A percentile compares a stretch with the other conserved stretches of the same genome.
phyloP scores from a whole-genome alignment of 2,888 invertebrate species.

The Emesis furor region DNA sequence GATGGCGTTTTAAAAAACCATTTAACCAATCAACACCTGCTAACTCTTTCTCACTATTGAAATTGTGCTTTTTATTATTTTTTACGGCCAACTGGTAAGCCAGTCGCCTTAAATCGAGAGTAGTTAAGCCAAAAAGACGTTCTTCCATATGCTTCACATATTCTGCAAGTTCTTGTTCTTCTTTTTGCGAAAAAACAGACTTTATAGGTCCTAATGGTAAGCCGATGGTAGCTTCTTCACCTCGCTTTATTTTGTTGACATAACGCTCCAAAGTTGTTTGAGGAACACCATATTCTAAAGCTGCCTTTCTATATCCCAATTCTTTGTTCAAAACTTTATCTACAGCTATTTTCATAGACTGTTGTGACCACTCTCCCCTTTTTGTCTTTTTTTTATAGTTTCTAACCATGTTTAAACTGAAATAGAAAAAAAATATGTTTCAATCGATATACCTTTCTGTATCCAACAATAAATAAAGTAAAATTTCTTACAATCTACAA shows the following conservation, averaged over 20 bases:
- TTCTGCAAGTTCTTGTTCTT: slow-evolving; percentile 68
- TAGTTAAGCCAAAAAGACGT: slow-evolving; percentile 68
- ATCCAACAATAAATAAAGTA: slow-evolving; percentile 14
- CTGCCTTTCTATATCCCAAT: slow-evolving; percentile 66
- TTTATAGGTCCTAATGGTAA: slow-evolving; percentile 8
- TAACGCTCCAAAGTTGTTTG: slow-evolving; percentile 41
- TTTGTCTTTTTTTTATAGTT: slow-evolving; percentile 31
- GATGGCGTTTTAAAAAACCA: slow-evolving; percentile 74
- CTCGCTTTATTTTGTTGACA: slow-evolving; percentile 20
- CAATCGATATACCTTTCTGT: slow-evolving; percentile 10
- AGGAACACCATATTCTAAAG: slow-evolving; percentile 65
- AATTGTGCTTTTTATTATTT: slow-evolving; percentile 66
- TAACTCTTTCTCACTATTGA: slow-evolving; percentile 55
- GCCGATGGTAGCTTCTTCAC: slow-evolving; percentile 35
- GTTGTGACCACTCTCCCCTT: slow-evolving; percentile 23
- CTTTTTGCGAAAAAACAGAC: slow-evolving; percentile 44
- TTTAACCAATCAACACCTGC: slow-evolving; percentile 78
- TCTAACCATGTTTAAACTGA: slow-evolving; percentile 8
- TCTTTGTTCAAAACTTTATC: slow-evolving; percentile 65
- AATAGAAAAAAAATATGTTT: background rate
- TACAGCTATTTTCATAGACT: slow-evolving; percentile 36
- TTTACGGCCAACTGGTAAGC: slow-evolving; percentile 69
- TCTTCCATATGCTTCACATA: slow-evolving; percentile 72
- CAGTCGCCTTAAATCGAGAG: slow-evolving; percentile 56
- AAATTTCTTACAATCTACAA: slow-evolving; percentile 14